A percentile compares a stretch with the other conserved stretches of the same genome.
phyloP scores from a whole-genome alignment of 1,140 invertebrate species.

The Drosophila repleta region DNA sequence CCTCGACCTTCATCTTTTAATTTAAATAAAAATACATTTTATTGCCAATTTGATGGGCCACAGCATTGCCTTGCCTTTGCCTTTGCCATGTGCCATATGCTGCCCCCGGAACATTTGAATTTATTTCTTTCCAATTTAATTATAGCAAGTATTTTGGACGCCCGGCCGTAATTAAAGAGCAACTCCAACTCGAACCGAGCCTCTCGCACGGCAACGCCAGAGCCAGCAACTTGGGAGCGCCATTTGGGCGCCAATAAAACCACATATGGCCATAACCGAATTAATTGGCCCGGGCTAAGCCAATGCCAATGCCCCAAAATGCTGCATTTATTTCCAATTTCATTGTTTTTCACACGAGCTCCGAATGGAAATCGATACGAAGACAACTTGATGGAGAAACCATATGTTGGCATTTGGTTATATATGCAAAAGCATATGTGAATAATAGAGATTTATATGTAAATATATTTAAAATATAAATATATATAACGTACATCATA shows the following conservation, averaged over 20 bases:
- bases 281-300: constrained; percentile 3
- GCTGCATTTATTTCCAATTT: not conserved
- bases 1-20: constrained; percentile 65
- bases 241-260: constrained; percentile 9
- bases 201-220: not conserved
- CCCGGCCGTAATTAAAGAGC: not conserved
- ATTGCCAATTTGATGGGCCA: constrained; percentile 49
- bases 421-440: too few species aligned
- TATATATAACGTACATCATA: too few species aligned
- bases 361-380: not conserved
- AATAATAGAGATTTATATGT: too few species aligned
- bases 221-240: constrained; percentile 3
- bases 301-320: not conserved
- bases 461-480: too few species aligned
- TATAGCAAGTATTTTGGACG: constrained; percentile 16
- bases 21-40: constrained; percentile 73
- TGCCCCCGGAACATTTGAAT: constrained; percentile 17
- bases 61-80: too few species aligned
- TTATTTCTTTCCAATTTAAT: constrained; percentile 65
- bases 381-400: too few species aligned
- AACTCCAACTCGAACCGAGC: too few species aligned
- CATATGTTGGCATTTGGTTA: too few species aligned
- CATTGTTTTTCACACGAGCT: constrained; percentile 7
- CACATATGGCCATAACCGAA: constrained; percentile 1
- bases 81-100: not conserved